phyloP scores from a whole-genome alignment of 2,888 invertebrate genomes.

The Sycophila texana region DNA sequence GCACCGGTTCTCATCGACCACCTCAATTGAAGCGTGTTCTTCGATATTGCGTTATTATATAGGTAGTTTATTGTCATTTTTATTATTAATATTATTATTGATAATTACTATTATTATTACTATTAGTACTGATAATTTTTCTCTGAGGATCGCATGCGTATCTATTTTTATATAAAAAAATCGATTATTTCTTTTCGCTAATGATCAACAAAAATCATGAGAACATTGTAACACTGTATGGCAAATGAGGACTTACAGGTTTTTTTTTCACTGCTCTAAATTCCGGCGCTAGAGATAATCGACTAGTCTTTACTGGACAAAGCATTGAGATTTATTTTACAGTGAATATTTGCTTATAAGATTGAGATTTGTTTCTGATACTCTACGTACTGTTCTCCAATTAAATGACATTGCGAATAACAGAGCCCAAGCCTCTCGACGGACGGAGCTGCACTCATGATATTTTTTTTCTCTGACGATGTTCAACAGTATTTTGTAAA shows the following conservation, averaged over 20 bases:
- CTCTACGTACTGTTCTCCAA: conserved; percentile 53
- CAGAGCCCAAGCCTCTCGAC: conserved; percentile 40
- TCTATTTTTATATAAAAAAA: conserved; percentile 40
- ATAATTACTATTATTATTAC: conserved; percentile 61
- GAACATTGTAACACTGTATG: conserved; percentile 59
- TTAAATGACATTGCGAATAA: conserved; percentile 44
- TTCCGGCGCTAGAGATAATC: conserved; percentile 68
- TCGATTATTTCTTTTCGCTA: conserved; percentile 49
- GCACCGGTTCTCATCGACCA: conserved; percentile 65
- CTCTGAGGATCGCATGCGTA: conserved; percentile 54
- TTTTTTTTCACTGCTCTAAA: conserved; percentile 58
- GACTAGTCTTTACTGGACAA: conserved; percentile 74
- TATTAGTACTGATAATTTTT: conserved; percentile 51
- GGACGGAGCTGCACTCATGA: conserved; percentile 45
- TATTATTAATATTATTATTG: conserved; percentile 59
- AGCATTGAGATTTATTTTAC: conserved; percentile 70
- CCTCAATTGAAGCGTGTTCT: conserved; percentile 67
- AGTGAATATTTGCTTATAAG: conserved; percentile 63
- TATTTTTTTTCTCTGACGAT: too few species aligned
- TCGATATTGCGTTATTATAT: conserved; percentile 65
- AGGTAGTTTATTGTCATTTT: conserved; percentile 59
- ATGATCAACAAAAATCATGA: conserved; percentile 33
- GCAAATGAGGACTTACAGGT: conserved; percentile 62
- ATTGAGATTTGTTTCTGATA: conserved; percentile 63
- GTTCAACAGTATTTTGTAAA: too few species aligned